Base-by-base conservation (phyloP, 2,113 vertebrate genomes). In the Sinocyclocheilus maitianheensis region DNA sequence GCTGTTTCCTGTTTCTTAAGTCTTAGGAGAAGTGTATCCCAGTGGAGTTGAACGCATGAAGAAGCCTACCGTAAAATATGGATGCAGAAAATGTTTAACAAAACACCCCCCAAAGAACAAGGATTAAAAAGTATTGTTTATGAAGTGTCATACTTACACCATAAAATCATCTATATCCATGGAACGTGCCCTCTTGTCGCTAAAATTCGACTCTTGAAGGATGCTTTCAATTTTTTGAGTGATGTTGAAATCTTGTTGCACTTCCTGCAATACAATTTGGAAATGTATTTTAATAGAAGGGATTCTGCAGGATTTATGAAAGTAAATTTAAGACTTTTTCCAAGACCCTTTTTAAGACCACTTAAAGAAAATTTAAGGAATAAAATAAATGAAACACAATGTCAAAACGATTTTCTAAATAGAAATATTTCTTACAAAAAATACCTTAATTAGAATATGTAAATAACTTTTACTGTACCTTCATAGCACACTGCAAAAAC, bases 91-190 rank as follows among this genome's bases (percentile, higher is more conserved):
- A 51, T 13, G 3, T 55, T 72, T 62, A 30, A 79, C 16, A 13
- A 37, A 77, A 48, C 55, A 26, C n/a, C 34, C 8, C 30, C 22
- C 12, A 1, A 24, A 72, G 3, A 1, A 13, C 18, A 24, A 37
- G 4, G 16, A 20, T 12, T 40, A 18, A 58, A 77, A 81, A 34
- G 14, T 26, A 22, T 26, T 30, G 24, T 37, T 43, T 8, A 37
- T 48, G 53, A 34, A 30, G 1, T 16, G 8, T 24, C 46, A 83
- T 71, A 89, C 91, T 93, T 96, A 99, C 97, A 97, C 94, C 93
- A 99, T 98, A 89, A 99, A 99, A 87, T 99, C 97, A 91, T 99
- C 98, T 63, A 97, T 97, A 92, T 99, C 98, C 97, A 99, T 99
- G 75, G 96, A 94, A 58, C 97, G 94, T 53, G 98, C 97, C 90